These are phyloP conservation scores for Mercenaria mercenaria DNA, from an alignment of 1,140 invertebrate species.

Conservation along the genomic window DNA sequence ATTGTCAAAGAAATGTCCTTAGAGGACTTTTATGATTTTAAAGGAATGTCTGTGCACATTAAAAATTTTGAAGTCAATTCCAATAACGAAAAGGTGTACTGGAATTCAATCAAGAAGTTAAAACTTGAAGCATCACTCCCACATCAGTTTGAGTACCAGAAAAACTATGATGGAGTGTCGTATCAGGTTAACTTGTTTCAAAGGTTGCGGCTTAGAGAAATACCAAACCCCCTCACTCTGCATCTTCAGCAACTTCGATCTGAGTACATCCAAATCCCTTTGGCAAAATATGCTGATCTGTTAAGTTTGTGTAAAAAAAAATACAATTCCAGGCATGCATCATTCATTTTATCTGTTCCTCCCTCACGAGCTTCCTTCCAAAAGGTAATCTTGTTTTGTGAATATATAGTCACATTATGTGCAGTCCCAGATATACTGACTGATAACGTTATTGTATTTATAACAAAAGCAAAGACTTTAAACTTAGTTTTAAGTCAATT, in stretches of 20 bases:
- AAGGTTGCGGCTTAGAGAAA: not conserved
- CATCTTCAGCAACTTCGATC: not conserved
- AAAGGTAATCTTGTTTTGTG: too few relatives aligned
- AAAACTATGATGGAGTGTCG: not conserved
- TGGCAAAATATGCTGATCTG: not conserved
- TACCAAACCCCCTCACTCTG: not conserved
- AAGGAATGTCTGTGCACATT: not conserved
- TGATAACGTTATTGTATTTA: too few relatives aligned
- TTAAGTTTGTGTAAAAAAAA: not conserved
- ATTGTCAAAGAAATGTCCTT: not conserved
- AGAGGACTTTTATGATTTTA: conserved; percentile 4
- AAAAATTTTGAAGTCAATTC: conserved; percentile 40
- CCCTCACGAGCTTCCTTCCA: not conserved
- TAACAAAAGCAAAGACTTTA: too few relatives aligned
- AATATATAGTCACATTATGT: too few relatives aligned
- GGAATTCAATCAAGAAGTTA: not conserved
- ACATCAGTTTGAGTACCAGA: not conserved
- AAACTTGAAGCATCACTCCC: not conserved
- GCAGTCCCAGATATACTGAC: too few relatives aligned
- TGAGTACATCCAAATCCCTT: not conserved
- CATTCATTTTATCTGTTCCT: conserved; percentile 29
- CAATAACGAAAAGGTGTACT: conserved; percentile 18
- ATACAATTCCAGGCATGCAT: not conserved
- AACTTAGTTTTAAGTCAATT: too few relatives aligned
- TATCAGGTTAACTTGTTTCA: not conserved